Evolutionary conservation across 37 sponge, comb jelly and placozoan species (phyloP).

Genomic region (Sycon ciliatum): DNA sequence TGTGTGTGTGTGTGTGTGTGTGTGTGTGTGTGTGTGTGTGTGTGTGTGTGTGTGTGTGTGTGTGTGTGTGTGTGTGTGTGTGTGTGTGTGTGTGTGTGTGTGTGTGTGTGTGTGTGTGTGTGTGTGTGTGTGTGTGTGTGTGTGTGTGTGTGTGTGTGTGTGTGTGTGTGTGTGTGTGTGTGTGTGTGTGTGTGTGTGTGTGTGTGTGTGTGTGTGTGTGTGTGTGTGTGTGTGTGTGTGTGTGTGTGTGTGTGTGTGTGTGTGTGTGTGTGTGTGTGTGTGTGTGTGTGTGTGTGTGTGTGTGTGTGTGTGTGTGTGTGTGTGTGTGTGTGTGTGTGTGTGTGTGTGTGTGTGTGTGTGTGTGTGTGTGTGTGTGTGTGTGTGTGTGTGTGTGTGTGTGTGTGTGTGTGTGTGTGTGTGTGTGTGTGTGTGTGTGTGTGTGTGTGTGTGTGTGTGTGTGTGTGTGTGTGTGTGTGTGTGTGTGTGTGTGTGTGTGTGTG

Average conservation of each 20-base stretch:
- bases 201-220: neutral
- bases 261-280: neutral
- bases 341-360: neutral
- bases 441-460: neutral
- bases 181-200: neutral
- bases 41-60: neutral
- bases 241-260: neutral
- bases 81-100: conserved; percentile 5
- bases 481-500: neutral
- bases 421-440: conserved; percentile 5
- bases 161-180: conserved; percentile 5
- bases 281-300: conserved; percentile 1
- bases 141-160: neutral
- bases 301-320: neutral
- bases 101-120: neutral
- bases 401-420: neutral
- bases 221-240: conserved; percentile 5
- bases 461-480: conserved; percentile 5
- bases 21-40: conserved; percentile 1
- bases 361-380: conserved; percentile 5
- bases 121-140: conserved; percentile 5
- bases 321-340: conserved; percentile 5
- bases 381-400: conserved; percentile 5
- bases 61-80: conserved; percentile 5
- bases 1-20: conserved; percentile 5